Conservation (phyloP, 2,113 vertebrate species). For the Puntigrus tetrazona region DNA sequence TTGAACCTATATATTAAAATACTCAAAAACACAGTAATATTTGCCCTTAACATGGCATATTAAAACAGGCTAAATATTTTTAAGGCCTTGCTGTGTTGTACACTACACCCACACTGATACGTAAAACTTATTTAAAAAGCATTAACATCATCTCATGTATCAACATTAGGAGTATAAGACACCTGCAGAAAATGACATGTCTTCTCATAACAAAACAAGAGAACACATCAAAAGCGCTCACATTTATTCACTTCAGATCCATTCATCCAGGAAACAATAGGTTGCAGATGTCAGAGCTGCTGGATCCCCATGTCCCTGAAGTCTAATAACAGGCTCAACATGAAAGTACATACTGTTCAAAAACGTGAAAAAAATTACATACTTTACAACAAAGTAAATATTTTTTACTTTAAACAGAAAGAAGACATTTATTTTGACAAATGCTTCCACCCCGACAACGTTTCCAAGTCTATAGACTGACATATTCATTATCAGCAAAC, state of each 20-base stretch:
- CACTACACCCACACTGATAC: neutral
- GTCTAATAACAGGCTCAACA: neutral
- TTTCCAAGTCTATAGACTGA: slow-evolving; percentile 53
- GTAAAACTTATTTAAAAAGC: slow-evolving; percentile 15
- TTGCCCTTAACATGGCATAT: neutral
- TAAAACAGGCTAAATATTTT: neutral
- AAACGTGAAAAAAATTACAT: no score
- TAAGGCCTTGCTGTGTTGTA: neutral
- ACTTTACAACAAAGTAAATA: neutral
- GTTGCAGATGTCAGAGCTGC: neutral
- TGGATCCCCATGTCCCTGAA: neutral
- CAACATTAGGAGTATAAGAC: neutral
- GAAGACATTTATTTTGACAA: neutral
- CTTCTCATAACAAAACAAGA: slow-evolving; percentile 1
- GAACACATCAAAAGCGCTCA: slow-evolving; percentile 7
- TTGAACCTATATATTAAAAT: neutral
- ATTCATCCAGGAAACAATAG: neutral
- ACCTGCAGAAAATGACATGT: neutral
- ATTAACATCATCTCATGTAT: neutral
- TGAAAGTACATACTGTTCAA: neutral
- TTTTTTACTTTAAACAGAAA: neutral
- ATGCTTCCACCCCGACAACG: slow-evolving; percentile 39
- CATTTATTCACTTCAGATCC: neutral
- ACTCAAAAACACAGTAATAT: neutral
- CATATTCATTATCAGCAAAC: slow-evolving; percentile 63